Evolutionary conservation across 2,888 invertebrate genomes (phyloP).

Genomic region (Athalia circularis): DNA sequence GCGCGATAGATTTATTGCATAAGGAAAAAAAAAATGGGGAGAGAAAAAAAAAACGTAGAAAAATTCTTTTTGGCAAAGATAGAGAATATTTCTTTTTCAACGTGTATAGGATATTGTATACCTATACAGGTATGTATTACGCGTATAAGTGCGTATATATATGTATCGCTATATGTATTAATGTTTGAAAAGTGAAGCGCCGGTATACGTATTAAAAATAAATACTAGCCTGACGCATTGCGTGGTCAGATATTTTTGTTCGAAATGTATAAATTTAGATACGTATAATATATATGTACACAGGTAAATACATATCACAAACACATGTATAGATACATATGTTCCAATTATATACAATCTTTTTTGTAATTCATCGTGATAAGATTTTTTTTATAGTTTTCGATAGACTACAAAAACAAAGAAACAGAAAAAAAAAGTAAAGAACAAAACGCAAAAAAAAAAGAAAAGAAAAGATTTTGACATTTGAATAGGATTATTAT

Average conservation of each 20-base stretch:
- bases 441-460: no score
- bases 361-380: no score
- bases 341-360: background rate
- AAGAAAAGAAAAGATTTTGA: no score
- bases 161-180: no score
- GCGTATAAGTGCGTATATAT: no score
- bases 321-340: background rate
- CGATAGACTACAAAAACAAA: no score
- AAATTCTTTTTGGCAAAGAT: conserved; percentile 3
- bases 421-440: no score
- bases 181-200: conserved; percentile 6
- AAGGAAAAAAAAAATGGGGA: no score
- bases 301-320: background rate
- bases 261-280: conserved; percentile 31
- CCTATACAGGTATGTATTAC: background rate
- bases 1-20: background rate
- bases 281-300: background rate
- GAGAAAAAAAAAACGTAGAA: background rate
- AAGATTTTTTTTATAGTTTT: no score
- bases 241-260: conserved; percentile 33
- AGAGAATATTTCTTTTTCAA: background rate
- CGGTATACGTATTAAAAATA: conserved; percentile 33
- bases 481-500: no score
- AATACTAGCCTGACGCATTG: conserved; percentile 41
- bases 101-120: background rate